Evolutionary conservation across 2,797 vertebrate species (phyloP).

Genomic region (Halcyon smyrnensis): DNA sequence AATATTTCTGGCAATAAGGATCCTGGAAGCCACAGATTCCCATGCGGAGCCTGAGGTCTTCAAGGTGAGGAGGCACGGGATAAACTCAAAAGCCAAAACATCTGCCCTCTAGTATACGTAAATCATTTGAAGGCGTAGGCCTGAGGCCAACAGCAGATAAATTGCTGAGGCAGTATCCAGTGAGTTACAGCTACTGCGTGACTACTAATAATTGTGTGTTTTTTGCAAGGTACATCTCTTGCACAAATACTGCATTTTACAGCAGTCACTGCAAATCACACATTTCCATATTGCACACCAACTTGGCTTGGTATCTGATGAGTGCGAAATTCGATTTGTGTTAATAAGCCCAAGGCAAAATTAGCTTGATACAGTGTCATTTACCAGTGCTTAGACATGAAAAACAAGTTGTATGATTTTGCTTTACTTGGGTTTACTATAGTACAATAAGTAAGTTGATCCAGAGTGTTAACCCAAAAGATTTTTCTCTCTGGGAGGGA

Average conservation of each 20-base stretch:
- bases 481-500: neutral
- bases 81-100: neutral
- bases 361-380: conserved; percentile 53
- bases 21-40: neutral
- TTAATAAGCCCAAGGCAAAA: conserved; percentile 67
- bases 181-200: neutral
- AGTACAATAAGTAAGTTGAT: conserved; percentile 23
- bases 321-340: conserved; percentile 63
- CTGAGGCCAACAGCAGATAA: neutral
- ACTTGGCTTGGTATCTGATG: conserved; percentile 53
- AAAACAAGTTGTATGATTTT: neutral
- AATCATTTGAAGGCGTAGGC: neutral
- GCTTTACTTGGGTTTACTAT: neutral
- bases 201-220: neutral
- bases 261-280: conserved; percentile 2
- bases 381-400: conserved; percentile 29
- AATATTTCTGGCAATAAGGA: neutral
- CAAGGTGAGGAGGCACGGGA: neutral
- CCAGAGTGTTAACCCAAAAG: neutral
- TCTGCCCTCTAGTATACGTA: neutral
- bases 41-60: neutral
- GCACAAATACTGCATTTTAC: conserved; percentile 28
- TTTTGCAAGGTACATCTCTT: conserved; percentile 17
- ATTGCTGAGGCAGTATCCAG: neutral
- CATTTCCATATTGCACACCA: conserved; percentile 36